Base-by-base conservation (phyloP, 2,113 vertebrate species). In the Microcebus griseorufus region DNA sequence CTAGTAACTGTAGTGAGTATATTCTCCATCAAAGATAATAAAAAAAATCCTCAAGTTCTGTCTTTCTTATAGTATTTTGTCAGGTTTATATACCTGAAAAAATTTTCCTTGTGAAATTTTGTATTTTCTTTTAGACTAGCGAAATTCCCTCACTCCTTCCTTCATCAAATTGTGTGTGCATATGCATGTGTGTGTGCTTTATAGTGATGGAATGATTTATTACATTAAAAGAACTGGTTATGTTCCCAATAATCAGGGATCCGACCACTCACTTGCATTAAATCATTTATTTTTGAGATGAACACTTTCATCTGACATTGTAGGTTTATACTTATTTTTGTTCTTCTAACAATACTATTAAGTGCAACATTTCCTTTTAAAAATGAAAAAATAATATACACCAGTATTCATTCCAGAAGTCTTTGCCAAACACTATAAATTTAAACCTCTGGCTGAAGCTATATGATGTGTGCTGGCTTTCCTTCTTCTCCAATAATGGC, bases 261-360 rank as follows among this genome's bases (percentile, higher is more conserved):
- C 17, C 27, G 48, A 29, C 3, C 13, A 81, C 22, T 95, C 17
- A 78, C 9, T 93, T 67, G 14, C 51, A 90, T 64, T 80, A 90
- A 85, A 42, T 91, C 32, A 88, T 96, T 95, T 20, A 76, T 94
- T 96, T 97, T 93, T 94, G 37, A 94, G 45, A 65, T 42, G 32
- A 78, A 70, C 29, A 58, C 39, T 95, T 97, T 95, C 10, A 89
- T 86, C 39, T 88, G 55, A 6, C 23, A 82, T 69, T 81, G 6
- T 55, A 90, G n/a, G 27, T 55, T 94, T 96, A 60, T 27, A 91
- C 42, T 84, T 96, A 88, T 60, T 94, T 95, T 96, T 95, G 17
- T 93, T 89, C 45, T 93, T 93, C 17, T 39, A 75, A 76, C 6
- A 91, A 39, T 83, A 94, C 80, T 90, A 42, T 81, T 88, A 55